Percentiles rank a stretch among this genome's conserved stretches.
These are phyloP conservation scores for Ptychadena robeensis DNA, from an alignment of 2,797 vertebrate species.

Conservation along the genomic window DNA sequence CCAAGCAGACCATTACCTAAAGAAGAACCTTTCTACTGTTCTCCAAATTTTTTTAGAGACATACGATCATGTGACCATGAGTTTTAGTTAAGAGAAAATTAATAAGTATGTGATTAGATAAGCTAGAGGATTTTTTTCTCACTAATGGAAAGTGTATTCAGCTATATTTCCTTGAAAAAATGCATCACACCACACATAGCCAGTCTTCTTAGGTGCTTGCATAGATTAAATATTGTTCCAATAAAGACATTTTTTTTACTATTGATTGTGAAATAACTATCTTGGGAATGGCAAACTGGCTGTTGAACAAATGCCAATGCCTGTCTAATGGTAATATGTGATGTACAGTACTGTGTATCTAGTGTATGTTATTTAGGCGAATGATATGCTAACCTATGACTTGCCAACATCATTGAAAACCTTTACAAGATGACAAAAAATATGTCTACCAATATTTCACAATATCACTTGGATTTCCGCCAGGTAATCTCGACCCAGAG, in stretches of 20 bases:
- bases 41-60: no score
- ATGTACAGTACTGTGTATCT: background rate
- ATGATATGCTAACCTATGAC: conserved; percentile 22
- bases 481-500: conserved; percentile 55
- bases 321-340: background rate
- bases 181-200: no score
- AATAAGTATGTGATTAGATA: no score
- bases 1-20: no score
- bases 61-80: no score
- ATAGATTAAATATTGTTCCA: no score
- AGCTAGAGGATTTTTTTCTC: no score
- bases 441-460: conserved; percentile 53
- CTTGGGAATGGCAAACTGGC: background rate
- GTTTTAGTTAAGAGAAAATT: no score
- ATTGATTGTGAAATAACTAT: background rate
- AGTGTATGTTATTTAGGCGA: background rate
- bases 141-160: no score
- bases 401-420: conserved; percentile 25
- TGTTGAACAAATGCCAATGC: background rate
- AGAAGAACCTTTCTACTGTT: no score
- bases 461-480: conserved; percentile 48
- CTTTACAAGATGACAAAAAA: conserved; percentile 32
- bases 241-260: background rate
- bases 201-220: no score
- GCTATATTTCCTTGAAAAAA: no score